Base-by-base conservation (phyloP, 2,113 vertebrate species). In the Cairina moschata region DNA sequence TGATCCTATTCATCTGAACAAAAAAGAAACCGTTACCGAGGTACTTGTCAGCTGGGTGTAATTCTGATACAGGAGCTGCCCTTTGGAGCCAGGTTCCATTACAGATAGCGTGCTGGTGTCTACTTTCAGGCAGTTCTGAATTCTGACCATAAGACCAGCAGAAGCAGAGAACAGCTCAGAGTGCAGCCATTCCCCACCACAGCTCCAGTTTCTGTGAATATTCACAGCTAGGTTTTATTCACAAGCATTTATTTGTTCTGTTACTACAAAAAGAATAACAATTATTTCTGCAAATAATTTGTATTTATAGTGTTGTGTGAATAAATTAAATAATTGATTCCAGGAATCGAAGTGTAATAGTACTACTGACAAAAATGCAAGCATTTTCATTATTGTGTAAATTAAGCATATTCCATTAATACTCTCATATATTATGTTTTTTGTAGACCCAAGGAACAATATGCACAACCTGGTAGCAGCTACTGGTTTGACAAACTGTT, bases 1-100 rank as follows among this genome's bases (percentile, higher is more conserved):
- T 17, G 91, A 96, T 94, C 68, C 91, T 80, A 55, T 69, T 94
- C 87, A 63, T 4, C n/a, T 21, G 52, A 58, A 83, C 31, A 77
- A n/a, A 76, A 73, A 68, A 62, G 44, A 52, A 93, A 17, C 78
- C 55, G 62, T 79, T 88, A 69, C 12, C 14, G 0, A 65, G 73
- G 80, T 48, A 5, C 36, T 54, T 84, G 76, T 86, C 59, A 50
- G 83, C 90, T 68, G 21, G 58, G 67, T 36, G 80, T 63, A 42
- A 92, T 9, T 3, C 31, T 15, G 56, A 91, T 90, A 52, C 9
- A 88, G 65, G 76, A 55, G 66, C 85, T 81, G 93, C 58, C 66
- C 62, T 36, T 52, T 32, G 79, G 67, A 87, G 77, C n/a, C 72
- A 81, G 79, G 2, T 83, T 42, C 1, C 18, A 0, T 6, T 25